Conservation (phyloP, 2,888 invertebrate species). For the Scaptomyza reducta region DNA sequence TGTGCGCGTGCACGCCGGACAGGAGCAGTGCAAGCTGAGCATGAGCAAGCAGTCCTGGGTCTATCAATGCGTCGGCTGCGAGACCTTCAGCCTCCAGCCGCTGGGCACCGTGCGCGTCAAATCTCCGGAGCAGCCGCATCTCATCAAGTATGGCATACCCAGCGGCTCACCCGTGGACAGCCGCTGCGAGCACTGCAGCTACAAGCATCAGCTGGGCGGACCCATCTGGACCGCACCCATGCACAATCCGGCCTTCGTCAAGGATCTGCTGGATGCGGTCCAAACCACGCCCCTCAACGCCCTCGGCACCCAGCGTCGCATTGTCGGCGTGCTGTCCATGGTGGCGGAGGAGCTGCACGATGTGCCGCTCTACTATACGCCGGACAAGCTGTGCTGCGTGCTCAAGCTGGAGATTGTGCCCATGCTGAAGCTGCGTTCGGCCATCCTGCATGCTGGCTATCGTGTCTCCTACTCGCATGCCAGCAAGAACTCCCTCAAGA, state of each 20-base stretch:
- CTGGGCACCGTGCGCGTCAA: constrained; percentile 87
- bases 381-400: constrained; percentile 90
- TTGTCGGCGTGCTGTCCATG: constrained; percentile 92
- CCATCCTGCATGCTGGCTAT: constrained; percentile 94
- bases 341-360: constrained; percentile 93
- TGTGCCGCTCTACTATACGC: constrained; percentile 93
- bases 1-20: constrained; percentile 92
- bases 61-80: constrained; percentile 96
- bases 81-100: constrained; percentile 90
- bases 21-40: constrained; percentile 93
- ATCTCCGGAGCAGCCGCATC: constrained; percentile 86
- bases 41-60: constrained; percentile 94
- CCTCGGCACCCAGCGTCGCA: constrained; percentile 89
- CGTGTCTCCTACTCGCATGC: constrained; percentile 97
- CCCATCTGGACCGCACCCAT: constrained; percentile 97
- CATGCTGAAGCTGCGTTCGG: constrained; percentile 91
- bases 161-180: constrained; percentile 88
- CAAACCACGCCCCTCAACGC: constrained; percentile 80
- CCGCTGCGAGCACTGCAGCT: constrained; percentile 90
- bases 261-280: constrained; percentile 86
- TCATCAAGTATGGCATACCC: constrained; percentile 88
- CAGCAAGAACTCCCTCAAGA: constrained; percentile 94
- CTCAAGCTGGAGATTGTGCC: constrained; percentile 90
- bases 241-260: constrained; percentile 92
- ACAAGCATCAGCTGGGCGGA: constrained; percentile 92